Evolutionary conservation across 2,113 vertebrate species (phyloP).

Genomic region (Gymnorhina tibicen): DNA sequence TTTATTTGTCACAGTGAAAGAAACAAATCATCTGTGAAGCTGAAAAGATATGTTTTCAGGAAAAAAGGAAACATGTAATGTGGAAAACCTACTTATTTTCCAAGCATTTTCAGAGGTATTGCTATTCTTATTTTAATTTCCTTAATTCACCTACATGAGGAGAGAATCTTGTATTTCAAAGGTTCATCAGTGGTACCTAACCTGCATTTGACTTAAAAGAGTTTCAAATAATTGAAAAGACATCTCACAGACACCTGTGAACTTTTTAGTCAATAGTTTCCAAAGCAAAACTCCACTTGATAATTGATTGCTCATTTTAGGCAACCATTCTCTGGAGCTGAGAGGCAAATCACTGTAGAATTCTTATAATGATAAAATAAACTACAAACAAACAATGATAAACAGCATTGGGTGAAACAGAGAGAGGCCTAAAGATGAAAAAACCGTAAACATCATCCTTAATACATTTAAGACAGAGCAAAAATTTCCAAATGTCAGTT

Average conservation of each 20-base stretch:
- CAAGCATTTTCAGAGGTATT: neutral
- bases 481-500: neutral
- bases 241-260: neutral
- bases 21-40: neutral
- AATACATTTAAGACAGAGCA: neutral
- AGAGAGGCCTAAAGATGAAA: neutral
- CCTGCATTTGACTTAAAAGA: neutral
- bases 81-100: neutral
- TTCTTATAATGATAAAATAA: neutral
- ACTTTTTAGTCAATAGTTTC: neutral
- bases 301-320: neutral
- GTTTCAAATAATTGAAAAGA: neutral
- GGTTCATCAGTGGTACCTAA: neutral
- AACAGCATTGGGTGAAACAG: neutral
- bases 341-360: neutral
- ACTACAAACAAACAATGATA: neutral
- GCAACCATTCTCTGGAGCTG: neutral
- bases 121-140: neutral
- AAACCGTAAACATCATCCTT: neutral
- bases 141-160: neutral
- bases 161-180: neutral
- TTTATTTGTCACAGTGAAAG: neutral
- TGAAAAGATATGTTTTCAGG: neutral
- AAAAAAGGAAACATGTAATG: neutral
- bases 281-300: neutral